Evolutionary conservation across 2,888 invertebrate species (phyloP).

Genomic region (Electrophaes corylata): DNA sequence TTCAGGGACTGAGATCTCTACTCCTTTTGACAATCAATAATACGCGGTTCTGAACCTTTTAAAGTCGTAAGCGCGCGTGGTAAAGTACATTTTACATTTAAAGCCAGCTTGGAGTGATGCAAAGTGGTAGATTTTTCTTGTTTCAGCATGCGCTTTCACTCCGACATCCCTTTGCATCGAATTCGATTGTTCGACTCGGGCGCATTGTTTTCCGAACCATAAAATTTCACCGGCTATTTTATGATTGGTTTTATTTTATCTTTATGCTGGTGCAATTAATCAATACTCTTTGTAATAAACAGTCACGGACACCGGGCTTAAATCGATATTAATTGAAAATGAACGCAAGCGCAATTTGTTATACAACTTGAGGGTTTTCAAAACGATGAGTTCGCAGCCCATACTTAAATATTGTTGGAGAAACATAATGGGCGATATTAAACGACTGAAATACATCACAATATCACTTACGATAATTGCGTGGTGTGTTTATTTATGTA

Average conservation of each 20-base stretch:
- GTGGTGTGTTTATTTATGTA: slow-evolving; percentile 66
- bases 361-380: slow-evolving; percentile 35
- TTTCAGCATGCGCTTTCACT: slow-evolving; percentile 74
- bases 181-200: slow-evolving; percentile 73
- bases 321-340: slow-evolving; percentile 51
- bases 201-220: slow-evolving; percentile 75
- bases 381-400: slow-evolving; percentile 39
- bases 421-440: slow-evolving; percentile 57
- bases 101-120: background rate
- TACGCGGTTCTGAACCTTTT: background rate
- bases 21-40: background rate
- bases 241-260: slow-evolving; percentile 62
- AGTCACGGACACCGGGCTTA: slow-evolving; percentile 39
- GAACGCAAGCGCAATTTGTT: slow-evolving; percentile 43
- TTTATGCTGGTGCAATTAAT: slow-evolving; percentile 54
- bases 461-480: slow-evolving; percentile 61
- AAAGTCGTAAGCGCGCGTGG: background rate
- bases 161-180: slow-evolving; percentile 66
- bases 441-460: slow-evolving; percentile 63
- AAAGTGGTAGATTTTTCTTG: slow-evolving; percentile 61
- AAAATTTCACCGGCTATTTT: slow-evolving; percentile 67
- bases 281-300: slow-evolving; percentile 47
- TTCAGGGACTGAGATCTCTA: background rate
- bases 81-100: slow-evolving; percentile 35
- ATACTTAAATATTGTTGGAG: slow-evolving; percentile 49